Evolutionary conservation across 2,797 vertebrate genomes (phyloP), one percentile per base, ranked within the genome.

Genomic region (Intellagama lesueurii): DNA sequence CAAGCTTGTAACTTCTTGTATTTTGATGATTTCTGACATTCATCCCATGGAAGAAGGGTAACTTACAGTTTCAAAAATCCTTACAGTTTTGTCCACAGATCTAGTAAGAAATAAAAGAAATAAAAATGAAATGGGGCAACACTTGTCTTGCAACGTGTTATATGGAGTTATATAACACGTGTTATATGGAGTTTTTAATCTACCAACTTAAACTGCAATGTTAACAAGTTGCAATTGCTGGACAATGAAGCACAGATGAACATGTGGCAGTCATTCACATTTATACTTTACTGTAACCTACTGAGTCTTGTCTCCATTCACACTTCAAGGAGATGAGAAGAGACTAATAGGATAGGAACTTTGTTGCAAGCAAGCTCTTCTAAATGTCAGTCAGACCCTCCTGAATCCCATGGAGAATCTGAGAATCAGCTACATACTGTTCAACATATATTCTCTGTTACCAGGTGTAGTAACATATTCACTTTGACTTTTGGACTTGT

Each of bases 31-130:
- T 85, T 24, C 3, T 78, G 3, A 70, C 4, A 91, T 91, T 56
- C 52, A 56, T 56, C 52, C 52, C 9, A 56, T 56, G 52, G 52
- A 56, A 56, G 52, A 56, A 56, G 52, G 52, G 52, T 86, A 94
- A 98, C 98, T 98, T 95, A 98, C 98, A 30, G 92, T 95, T 91
- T 98, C 96, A 92, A 97, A 96, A 87, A 98, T 92, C 32, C 97
- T 95, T 75, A 98, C 96, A 16, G 96, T 97, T 94, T 98, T 98
- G 97, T 98, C 98, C 96, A 99, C 97, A 47, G 98, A 99, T 49
- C 98, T 99, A 96, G 94, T 94, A 93, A 88, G 83, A 68, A 94
- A 40, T 56, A 76, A 69, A 49, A 83, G 72, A 40, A 30, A 81
- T 49, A 32, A 32, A 79, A 3, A 4, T 35, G 26, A 87, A 82